These are phyloP conservation scores for Zaprionus vittiger DNA, from an alignment of 1,140 invertebrate species.

Conservation along the genomic window DNA sequence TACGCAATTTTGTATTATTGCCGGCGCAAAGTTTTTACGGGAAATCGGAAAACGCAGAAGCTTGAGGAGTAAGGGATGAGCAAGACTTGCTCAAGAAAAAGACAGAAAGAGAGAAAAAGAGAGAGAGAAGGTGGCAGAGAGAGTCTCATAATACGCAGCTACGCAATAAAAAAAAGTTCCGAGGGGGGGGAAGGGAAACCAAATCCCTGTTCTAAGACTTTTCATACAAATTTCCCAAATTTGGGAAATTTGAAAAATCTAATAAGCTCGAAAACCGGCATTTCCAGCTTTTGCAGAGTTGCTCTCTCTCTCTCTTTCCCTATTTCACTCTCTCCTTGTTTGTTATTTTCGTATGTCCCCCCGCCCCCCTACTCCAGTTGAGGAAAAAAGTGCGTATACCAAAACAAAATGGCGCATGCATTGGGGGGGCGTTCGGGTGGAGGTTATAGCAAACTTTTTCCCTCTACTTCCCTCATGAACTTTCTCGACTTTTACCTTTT, in stretches of 20 bases:
- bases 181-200: not conserved
- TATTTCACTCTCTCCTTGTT: conserved; percentile 10
- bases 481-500: conserved; percentile 61
- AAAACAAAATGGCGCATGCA: conserved; percentile 72
- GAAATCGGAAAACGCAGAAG: conserved; percentile 42
- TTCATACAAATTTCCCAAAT: conserved; percentile 44
- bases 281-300: conserved; percentile 17
- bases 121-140: not conserved
- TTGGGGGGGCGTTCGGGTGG: not conserved
- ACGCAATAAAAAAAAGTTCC: conserved; percentile 26
- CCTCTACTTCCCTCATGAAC: conserved; percentile 10
- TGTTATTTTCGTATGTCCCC: conserved; percentile 35
- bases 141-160: conserved; percentile 25
- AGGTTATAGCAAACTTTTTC: conserved; percentile 35
- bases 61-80: conserved; percentile 19
- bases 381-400: conserved; percentile 62
- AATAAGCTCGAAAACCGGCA: conserved; percentile 62
- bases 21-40: conserved; percentile 47
- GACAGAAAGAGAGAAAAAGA: conserved; percentile 5
- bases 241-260: conserved; percentile 23
- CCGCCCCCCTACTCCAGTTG: conserved; percentile 11
- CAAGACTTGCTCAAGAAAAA: conserved; percentile 4
- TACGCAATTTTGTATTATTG: conserved; percentile 73
- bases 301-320: not conserved
- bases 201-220: not conserved